Base-by-base conservation (phyloP, 2,888 invertebrate genomes). In the Arge pagana region DNA sequence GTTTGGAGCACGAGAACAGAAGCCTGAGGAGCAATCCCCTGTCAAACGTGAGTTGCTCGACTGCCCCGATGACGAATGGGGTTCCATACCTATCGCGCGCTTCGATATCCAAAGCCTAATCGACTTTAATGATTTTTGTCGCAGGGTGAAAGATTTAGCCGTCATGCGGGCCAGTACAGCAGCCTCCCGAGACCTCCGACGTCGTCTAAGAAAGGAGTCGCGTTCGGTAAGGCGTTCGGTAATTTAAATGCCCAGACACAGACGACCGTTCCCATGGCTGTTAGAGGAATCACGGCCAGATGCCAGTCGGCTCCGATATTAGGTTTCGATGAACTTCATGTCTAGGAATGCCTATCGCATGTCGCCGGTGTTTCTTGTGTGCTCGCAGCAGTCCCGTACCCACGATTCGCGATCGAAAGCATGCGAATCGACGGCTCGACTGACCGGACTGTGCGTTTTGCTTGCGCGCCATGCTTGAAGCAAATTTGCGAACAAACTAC, bases 261-360 rank as follows among this genome's bases (percentile, higher is more conserved):
- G 57, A 65, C 68, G 35, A 71, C 66, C 45, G 66, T 71, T 57
- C 71, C 70, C 53, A 64, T 74, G 68, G 75, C 78, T 77, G 67
- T 78, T 73, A 71, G 78, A 81, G 79, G 83, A 81, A 67, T 80
- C 81, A 80, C 83, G 81, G 79, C 85, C 72, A 84, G 86, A 80
- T 91, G 92, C 79, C 88, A 87, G 72, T 93, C 93, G 71, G 93
- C 93, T 76, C 94, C 94, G 71, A 92, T 93, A 82, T 81, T 95
- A 93, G 93, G 93, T 93, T 78, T 77, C 72, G 70, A 76, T 50
- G 56, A 48, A 51, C 30, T 41, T 35, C 24, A 24, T 42, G 65
- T 60, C 68, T 68, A 62, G 58, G 63, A 60, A 56, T 53, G 43
- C 53, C 51, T 51, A 50, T 52, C 40, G 50, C 58, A 54, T 57